A percentile compares a stretch with the other conserved stretches of the same genome.
Evolutionary conservation across 1,140 invertebrate genomes (phyloP).

Genomic region (Vanessa tameamea): DNA sequence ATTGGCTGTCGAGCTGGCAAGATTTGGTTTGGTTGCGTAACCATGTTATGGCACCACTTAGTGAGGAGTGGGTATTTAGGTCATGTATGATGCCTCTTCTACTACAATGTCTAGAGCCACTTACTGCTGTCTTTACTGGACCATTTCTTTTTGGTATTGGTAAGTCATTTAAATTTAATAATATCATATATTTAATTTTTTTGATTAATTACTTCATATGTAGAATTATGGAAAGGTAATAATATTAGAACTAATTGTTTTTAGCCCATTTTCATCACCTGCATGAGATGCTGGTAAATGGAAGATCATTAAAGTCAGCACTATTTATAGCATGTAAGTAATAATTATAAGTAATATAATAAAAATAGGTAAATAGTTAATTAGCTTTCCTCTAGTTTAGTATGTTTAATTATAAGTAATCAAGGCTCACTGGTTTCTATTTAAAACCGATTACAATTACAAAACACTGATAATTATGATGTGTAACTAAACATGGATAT

Average conservation of each 20-base stretch:
- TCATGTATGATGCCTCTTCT: conserved; percentile 96
- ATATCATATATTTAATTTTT: too few species aligned
- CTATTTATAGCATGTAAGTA: conserved; percentile 86
- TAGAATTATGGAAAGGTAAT: too few species aligned
- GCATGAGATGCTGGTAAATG: conserved; percentile 88
- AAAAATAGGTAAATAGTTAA: not conserved
- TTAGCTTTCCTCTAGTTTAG: too few species aligned
- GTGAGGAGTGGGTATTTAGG: conserved; percentile 96
- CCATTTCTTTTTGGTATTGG: conserved; percentile 96
- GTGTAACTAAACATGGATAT: too few species aligned
- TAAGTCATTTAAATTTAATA: conserved; percentile 63
- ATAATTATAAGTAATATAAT: not conserved
- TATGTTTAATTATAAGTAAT: too few species aligned
- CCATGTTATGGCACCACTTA: conserved; percentile 94
- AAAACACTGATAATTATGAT: too few species aligned
- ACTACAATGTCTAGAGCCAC: conserved; percentile 89
- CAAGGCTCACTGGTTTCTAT: too few species aligned
- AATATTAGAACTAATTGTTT: conserved; percentile 49
- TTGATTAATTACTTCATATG: too few species aligned
- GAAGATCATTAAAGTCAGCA: conserved; percentile 85
- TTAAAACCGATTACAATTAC: too few species aligned
- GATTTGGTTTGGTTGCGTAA: conserved; percentile 94
- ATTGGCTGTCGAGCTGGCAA: conserved; percentile 86
- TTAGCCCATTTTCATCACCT: conserved; percentile 96
- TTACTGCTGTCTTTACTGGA: conserved; percentile 90